Percentiles rank a stretch among this genome's conserved stretches.
Conservation (phyloP, 2,113 vertebrate species). For the Aleadryas rufinucha region DNA sequence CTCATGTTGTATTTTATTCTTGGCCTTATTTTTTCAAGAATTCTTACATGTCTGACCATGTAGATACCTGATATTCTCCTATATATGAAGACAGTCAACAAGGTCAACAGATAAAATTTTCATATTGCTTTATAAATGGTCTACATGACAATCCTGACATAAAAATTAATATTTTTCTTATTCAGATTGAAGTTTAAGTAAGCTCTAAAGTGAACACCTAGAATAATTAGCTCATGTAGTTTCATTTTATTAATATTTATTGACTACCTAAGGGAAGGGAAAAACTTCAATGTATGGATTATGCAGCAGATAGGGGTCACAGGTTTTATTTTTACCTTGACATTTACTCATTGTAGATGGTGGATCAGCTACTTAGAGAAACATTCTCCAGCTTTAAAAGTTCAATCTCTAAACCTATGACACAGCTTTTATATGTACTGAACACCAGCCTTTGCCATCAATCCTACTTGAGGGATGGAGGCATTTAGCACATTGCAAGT, state of each 20-base stretch:
- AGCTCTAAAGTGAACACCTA: background rate
- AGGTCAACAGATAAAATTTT: background rate
- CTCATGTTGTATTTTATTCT: background rate
- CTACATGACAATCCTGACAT: background rate
- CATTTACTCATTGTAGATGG: background rate
- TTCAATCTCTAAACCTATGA: conserved; percentile 15
- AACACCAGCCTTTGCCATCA: background rate
- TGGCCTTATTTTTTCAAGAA: background rate
- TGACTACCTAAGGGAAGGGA: background rate
- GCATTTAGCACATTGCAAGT: background rate
- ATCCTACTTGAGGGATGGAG: background rate
- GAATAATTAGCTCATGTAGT: background rate
- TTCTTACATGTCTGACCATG: background rate
- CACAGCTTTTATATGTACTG: background rate
- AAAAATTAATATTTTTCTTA: background rate
- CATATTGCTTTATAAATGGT: background rate
- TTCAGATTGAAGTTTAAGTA: background rate
- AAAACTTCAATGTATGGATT: conserved; percentile 32
- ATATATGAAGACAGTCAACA: background rate
- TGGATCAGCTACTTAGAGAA: conserved; percentile 32
- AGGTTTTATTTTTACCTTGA: conserved; percentile 43
- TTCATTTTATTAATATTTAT: conserved; percentile 42
- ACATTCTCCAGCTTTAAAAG: conserved; percentile 32
- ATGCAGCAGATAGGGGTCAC: background rate
- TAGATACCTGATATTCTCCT: background rate